Base-by-base conservation (phyloP, 2,888 invertebrate species). In the Galeruca laticollis region DNA sequence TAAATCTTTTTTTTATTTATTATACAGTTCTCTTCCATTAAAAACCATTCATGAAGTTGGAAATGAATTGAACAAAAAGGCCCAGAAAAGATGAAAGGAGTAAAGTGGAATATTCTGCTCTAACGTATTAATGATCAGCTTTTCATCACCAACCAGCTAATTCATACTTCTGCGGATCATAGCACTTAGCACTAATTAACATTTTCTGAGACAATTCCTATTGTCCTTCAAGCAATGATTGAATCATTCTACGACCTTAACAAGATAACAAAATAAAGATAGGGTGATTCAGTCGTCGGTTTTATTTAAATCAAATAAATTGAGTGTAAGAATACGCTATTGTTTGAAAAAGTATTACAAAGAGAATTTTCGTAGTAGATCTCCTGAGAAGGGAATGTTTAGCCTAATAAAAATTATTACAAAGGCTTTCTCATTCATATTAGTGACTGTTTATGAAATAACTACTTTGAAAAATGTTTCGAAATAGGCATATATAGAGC, bases 161-260 rank as follows among this genome's bases (percentile, higher is more conserved):
- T 47, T 47, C 18, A 47, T 47, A 18, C 47, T 47, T 47, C 15
- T 15, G 47, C 18, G 47, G 47, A 47, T 47, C 15, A 47, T 47
- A 18, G 47, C 47, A 47, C 47, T 47, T 15, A 47, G 18, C 47
- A 9, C 47, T 47, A 47, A 47, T 47, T 47, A 15, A 47, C 47
- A 47, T 47, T 47, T 47, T 47, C 47, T 47, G 9, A 47, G 47
- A 47, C 18, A 47, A 47, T 47, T 47, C 15, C 47, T 18, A 18
- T 47, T 47, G 15, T 18, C 47, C 18, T 47, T 47, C 9, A 18
- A 47, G 15, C 15, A 47, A 47, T 15, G 47, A 47, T 6, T 47
- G 18, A 47, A 18, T 47, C 9, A 47, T 47, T 47, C 18, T 18
- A 18, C 18, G 15, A 47, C 47, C 18, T 47, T 18, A 47, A 47